A percentile compares a stretch with the other conserved stretches of the same genome.
Evolutionary conservation across 2,113 vertebrate genomes (phyloP).

Genomic region (Myrmecophaga tridactyla): DNA sequence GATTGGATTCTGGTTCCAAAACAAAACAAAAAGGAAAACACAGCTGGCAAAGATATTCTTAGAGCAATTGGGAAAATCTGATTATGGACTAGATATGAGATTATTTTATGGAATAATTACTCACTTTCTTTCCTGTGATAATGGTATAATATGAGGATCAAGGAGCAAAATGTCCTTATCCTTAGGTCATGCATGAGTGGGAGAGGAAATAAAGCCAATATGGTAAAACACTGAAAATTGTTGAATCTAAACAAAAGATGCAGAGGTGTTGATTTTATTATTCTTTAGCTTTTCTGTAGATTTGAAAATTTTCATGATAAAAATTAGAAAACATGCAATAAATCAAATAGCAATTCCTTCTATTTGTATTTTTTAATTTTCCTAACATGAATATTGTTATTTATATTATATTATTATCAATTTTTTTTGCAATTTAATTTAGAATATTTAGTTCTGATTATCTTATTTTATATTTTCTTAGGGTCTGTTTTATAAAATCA

Average conservation of each 20-base stretch:
- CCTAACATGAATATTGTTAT: background rate
- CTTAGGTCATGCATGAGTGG: background rate
- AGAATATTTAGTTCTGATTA: background rate
- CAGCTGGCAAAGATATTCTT: background rate
- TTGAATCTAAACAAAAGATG: background rate
- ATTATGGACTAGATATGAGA: background rate
- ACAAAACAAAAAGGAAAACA: background rate
- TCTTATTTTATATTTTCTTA: background rate
- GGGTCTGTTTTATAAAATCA: background rate
- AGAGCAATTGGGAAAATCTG: background rate
- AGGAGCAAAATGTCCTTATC: background rate
- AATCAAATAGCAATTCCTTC: background rate
- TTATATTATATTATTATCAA: background rate
- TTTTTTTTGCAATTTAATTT: constrained; percentile 1
- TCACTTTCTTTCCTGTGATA: background rate
- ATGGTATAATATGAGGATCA: background rate
- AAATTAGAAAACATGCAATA: background rate
- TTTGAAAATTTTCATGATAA: background rate
- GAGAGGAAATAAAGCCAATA: background rate
- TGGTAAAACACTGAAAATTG: background rate
- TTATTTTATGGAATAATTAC: background rate
- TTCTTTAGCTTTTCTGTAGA: background rate
- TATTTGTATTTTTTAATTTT: background rate
- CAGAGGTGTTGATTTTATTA: background rate
- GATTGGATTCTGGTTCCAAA: background rate